Conservation (phyloP, 2,888 invertebrate genomes). For the Trachelus stipa region DNA sequence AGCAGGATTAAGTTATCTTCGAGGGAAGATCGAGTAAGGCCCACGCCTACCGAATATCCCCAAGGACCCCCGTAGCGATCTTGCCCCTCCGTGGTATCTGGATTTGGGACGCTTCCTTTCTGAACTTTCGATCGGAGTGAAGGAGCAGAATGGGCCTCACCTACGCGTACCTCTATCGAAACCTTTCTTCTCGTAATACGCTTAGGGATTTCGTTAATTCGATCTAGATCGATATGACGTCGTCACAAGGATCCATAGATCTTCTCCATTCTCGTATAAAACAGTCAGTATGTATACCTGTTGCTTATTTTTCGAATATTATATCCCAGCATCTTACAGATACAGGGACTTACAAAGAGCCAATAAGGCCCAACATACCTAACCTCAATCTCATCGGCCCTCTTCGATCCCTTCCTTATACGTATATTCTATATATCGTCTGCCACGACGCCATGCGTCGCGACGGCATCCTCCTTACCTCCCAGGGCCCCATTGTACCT, state of each 20-base stretch:
- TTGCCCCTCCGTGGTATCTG: slow-evolving; percentile 7
- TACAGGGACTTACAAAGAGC: neutral
- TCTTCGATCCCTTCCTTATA: neutral
- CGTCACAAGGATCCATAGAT: neutral
- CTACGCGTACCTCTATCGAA: slow-evolving; percentile 10
- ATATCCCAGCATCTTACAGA: neutral
- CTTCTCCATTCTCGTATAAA: neutral
- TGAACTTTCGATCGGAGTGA: slow-evolving; percentile 21
- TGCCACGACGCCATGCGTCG: neutral
- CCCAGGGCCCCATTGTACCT: neutral
- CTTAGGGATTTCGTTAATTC: neutral
- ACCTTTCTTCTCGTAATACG: neutral
- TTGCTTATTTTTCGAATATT: neutral
- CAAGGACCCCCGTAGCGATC: slow-evolving; percentile 16
- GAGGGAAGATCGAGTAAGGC: slow-evolving; percentile 17
- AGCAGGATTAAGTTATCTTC: slow-evolving; percentile 24
- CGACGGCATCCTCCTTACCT: neutral
- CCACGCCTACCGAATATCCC: slow-evolving; percentile 22
- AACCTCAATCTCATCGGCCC: neutral
- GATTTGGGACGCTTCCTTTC: slow-evolving; percentile 7
- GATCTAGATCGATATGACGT: neutral
- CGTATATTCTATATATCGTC: neutral
- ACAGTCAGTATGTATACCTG: neutral
- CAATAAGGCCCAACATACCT: neutral
- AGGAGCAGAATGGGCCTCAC: slow-evolving; percentile 14